Percentiles rank a stretch among this genome's conserved stretches.
phyloP scores from a whole-genome alignment of 2,797 vertebrate genomes.

The Heteromormyrus szaboi region DNA sequence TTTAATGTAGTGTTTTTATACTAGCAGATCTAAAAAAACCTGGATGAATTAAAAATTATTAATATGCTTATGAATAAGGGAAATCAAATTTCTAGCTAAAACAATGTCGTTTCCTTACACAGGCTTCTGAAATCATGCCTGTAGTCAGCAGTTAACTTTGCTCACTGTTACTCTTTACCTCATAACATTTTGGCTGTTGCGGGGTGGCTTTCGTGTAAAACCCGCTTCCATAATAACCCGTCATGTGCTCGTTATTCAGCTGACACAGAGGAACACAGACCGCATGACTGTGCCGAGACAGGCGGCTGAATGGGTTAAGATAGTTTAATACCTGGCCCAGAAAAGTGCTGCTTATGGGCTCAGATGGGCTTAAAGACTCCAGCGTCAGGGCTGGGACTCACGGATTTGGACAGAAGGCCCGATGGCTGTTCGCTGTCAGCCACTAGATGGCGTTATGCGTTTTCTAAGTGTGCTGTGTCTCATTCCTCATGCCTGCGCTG shows the following conservation, averaged over 20 bases:
- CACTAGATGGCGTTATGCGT: slow-evolving; percentile 6
- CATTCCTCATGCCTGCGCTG: not conserved
- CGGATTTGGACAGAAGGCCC: not conserved
- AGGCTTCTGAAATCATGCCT: not conserved
- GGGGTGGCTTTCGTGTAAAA: not conserved
- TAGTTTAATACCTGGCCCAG: not conserved
- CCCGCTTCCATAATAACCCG: not conserved
- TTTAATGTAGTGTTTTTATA: not conserved
- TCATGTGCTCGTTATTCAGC: not conserved
- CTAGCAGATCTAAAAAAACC: not conserved
- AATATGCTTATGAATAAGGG: not conserved
- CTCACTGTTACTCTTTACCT: not conserved
- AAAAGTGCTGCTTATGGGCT: not conserved
- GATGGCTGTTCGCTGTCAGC: not conserved
- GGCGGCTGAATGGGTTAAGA: not conserved
- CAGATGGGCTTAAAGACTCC: not conserved
- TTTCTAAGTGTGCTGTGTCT: not conserved
- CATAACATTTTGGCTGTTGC: not conserved
- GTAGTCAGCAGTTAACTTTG: not conserved
- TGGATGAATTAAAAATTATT: not conserved
- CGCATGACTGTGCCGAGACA: not conserved
- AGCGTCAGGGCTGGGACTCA: not conserved
- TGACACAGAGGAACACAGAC: not conserved
- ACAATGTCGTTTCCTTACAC: not conserved
- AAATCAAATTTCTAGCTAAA: not conserved